Evolutionary conservation across 2,888 invertebrate genomes (phyloP).

Genomic region (Antheraea yamamai): DNA sequence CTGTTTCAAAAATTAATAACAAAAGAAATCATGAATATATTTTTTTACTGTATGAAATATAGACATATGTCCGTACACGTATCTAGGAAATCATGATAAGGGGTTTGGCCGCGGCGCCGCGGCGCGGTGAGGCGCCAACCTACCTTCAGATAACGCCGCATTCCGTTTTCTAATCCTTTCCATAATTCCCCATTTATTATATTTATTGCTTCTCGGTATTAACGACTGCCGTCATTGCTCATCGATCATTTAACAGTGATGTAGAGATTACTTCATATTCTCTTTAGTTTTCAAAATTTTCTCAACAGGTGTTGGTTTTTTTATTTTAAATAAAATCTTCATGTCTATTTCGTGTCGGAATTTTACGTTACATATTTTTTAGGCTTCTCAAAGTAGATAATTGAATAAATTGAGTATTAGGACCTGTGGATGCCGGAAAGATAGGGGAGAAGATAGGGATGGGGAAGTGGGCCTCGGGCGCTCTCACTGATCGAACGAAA

Average conservation of each 20-base stretch:
- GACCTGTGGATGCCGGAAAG: too few species aligned
- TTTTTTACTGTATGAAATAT: slow-evolving; percentile 4
- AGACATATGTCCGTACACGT: slow-evolving; percentile 27
- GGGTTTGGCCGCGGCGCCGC: slow-evolving; percentile 42
- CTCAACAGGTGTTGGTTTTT: too few species aligned
- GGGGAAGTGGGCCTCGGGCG: too few species aligned
- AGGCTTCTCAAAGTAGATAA: too few species aligned
- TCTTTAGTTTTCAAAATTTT: background rate
- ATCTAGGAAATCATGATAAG: slow-evolving; percentile 58
- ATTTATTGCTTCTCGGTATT: slow-evolving; percentile 8
- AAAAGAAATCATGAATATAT: too few species aligned
- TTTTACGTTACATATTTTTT: too few species aligned
- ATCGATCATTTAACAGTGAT: slow-evolving; percentile 1
- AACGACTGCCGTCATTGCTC: background rate
- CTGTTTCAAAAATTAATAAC: too few species aligned
- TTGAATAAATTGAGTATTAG: too few species aligned
- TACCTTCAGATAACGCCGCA: slow-evolving; percentile 36
- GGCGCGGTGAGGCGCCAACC: slow-evolving; percentile 38
- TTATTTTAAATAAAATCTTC: background rate
- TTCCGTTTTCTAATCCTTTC: slow-evolving; percentile 37
- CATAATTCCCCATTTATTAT: slow-evolving; percentile 25
- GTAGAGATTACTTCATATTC: background rate
- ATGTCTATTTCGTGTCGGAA: too few species aligned
- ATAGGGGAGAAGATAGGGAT: too few species aligned
- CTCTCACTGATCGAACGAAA: too few species aligned